phyloP scores from a whole-genome alignment of 2,113 vertebrate species.

The Eurypyga helias region DNA sequence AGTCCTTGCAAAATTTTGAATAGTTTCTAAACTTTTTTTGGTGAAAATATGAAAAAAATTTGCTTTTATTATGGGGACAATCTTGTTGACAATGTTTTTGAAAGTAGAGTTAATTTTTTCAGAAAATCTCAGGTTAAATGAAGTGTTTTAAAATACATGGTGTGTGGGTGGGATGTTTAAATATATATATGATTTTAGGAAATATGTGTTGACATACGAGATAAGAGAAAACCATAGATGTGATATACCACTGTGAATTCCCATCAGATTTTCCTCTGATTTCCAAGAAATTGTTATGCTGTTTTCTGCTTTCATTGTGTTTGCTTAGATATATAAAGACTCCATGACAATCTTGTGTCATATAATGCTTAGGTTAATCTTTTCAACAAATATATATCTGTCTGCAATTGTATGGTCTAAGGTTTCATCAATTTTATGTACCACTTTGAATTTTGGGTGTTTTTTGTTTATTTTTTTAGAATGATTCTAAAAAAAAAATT shows the following conservation, averaged over 20 bases:
- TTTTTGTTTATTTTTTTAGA: too few relatives aligned
- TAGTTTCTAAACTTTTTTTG: not conserved
- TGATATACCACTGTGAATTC: not conserved
- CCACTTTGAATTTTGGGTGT: too few relatives aligned
- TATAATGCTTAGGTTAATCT: not conserved
- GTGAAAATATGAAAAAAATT: not conserved
- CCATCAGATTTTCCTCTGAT: not conserved
- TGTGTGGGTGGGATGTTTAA: not conserved
- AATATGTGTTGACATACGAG: not conserved
- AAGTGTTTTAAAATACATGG: not conserved
- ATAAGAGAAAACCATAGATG: not conserved
- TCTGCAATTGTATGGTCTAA: not conserved
- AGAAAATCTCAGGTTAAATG: not conserved
- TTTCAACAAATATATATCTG: not conserved
- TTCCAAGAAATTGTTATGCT: not conserved
- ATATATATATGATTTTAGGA: not conserved
- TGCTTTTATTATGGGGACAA: fast-evolving
- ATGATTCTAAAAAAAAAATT: not conserved
- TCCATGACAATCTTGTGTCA: not conserved
- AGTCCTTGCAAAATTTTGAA: not conserved
- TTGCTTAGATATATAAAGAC: not conserved
- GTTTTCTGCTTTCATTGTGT: not conserved
- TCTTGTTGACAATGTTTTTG: not conserved
- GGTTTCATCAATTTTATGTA: not conserved
- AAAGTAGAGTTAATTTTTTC: not conserved